Conservation (phyloP, 1,140 invertebrate genomes). For the Calosoma granatense region DNA sequence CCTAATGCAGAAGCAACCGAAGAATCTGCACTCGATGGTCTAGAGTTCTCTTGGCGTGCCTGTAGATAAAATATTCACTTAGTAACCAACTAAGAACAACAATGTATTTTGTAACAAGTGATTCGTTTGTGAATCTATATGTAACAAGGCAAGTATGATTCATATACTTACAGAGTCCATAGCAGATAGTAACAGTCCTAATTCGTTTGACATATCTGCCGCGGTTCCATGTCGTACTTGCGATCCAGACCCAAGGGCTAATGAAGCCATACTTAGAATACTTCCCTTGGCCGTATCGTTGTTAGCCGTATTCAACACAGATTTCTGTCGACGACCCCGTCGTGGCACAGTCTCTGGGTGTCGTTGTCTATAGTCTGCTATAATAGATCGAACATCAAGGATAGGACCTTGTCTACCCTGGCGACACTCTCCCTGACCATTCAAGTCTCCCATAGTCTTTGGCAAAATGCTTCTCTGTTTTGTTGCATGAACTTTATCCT, state of each 20-base stretch:
- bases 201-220: slow-evolving; percentile 23
- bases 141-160: slow-evolving; percentile 9
- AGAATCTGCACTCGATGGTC: slow-evolving; percentile 43
- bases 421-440: slow-evolving; percentile 26
- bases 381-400: slow-evolving; percentile 70
- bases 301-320: slow-evolving; percentile 27
- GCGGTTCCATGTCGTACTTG: slow-evolving; percentile 30
- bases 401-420: slow-evolving; percentile 60
- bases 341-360: slow-evolving; percentile 59
- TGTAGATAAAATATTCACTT: too few species aligned
- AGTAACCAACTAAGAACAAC: too few species aligned
- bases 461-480: slow-evolving; percentile 25
- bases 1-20: slow-evolving; percentile 31
- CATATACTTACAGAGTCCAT: slow-evolving; percentile 27
- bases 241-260: slow-evolving; percentile 32
- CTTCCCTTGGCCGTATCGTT: slow-evolving; percentile 18
- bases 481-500: neutral
- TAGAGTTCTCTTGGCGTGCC: slow-evolving; percentile 29
- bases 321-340: slow-evolving; percentile 48
- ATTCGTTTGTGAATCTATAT: neutral
- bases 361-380: slow-evolving; percentile 66
- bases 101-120: neutral
- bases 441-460: slow-evolving; percentile 40
- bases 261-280: slow-evolving; percentile 28
- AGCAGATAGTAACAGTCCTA: slow-evolving; percentile 24